Percentiles rank a stretch among this genome's conserved stretches.
Evolutionary conservation across 2,888 invertebrate genomes (phyloP).

Genomic region (Pyrgus malvae): DNA sequence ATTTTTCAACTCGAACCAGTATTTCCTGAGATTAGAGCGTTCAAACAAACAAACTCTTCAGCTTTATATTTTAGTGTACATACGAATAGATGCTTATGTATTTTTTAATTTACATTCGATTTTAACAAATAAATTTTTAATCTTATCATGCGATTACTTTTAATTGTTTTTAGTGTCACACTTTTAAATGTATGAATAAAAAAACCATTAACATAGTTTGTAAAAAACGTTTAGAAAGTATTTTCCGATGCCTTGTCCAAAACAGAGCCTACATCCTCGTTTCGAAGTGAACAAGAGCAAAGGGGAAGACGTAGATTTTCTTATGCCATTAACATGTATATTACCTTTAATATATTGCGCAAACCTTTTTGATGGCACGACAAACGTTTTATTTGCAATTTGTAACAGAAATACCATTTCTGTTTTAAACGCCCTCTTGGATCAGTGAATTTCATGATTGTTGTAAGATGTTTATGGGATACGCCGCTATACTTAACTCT

Average conservation of each 20-base stretch:
- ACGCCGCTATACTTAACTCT: background rate
- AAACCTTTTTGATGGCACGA: constrained; percentile 59
- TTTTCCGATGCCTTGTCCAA: constrained; percentile 34
- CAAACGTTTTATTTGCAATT: constrained; percentile 58
- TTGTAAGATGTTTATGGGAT: constrained; percentile 17
- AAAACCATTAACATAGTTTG: too few relatives aligned
- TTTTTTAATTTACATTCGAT: too few relatives aligned
- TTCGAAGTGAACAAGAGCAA: constrained; percentile 46
- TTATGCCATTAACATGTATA: constrained; percentile 74
- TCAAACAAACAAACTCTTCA: too few relatives aligned
- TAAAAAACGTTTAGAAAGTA: too few relatives aligned
- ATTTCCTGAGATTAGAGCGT: too few relatives aligned
- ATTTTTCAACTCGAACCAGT: too few relatives aligned
- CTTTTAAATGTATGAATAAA: background rate
- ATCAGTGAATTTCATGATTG: constrained; percentile 33
- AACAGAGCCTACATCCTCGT: constrained; percentile 12
- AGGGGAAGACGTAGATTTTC: constrained; percentile 70
- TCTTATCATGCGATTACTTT: too few relatives aligned
- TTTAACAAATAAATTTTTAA: too few relatives aligned
- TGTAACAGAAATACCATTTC: constrained; percentile 41
- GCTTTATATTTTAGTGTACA: too few relatives aligned
- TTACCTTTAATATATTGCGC: constrained; percentile 68
- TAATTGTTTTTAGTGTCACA: background rate
- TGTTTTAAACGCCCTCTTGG: constrained; percentile 32
- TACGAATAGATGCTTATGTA: too few relatives aligned